Conservation (phyloP, 2,797 vertebrate species). For the Austrolebias charrua region DNA sequence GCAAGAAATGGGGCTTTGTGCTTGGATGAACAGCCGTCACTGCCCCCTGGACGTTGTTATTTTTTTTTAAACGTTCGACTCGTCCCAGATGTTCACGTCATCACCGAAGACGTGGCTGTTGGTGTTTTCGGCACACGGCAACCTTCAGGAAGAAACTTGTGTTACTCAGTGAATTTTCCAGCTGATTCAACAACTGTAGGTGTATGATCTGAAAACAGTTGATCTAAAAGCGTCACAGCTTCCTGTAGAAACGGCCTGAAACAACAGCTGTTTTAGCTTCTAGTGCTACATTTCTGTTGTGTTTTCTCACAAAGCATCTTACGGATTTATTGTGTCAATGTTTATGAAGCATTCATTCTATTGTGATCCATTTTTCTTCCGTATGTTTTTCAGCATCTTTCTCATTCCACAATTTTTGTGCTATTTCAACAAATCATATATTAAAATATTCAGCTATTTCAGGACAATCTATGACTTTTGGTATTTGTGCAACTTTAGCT, state of each 20-base stretch:
- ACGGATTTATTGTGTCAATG: no score
- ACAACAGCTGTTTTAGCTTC: background rate
- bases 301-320: no score
- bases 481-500: no score
- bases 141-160: conserved; percentile 28
- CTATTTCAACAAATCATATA: no score
- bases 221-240: background rate
- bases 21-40: conserved; percentile 18
- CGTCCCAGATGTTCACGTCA: conserved; percentile 37
- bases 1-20: conserved; percentile 4
- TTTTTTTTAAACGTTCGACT: conserved; percentile 1
- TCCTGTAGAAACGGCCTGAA: background rate
- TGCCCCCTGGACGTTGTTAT: conserved; percentile 11
- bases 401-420: no score
- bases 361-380: no score
- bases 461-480: no score
- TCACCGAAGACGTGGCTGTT: conserved; percentile 13
- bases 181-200: conserved; percentile 18
- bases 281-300: no score
- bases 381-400: no score
- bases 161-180: background rate
- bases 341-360: no score
- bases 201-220: conserved; percentile 1
- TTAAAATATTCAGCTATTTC: no score
- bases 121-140: conserved; percentile 1